Evolutionary conservation across 64 coral and sea anemone species (phyloP), one percentile per base, ranked within the genome.

Genomic region (Actinia tenebrosa): DNA sequence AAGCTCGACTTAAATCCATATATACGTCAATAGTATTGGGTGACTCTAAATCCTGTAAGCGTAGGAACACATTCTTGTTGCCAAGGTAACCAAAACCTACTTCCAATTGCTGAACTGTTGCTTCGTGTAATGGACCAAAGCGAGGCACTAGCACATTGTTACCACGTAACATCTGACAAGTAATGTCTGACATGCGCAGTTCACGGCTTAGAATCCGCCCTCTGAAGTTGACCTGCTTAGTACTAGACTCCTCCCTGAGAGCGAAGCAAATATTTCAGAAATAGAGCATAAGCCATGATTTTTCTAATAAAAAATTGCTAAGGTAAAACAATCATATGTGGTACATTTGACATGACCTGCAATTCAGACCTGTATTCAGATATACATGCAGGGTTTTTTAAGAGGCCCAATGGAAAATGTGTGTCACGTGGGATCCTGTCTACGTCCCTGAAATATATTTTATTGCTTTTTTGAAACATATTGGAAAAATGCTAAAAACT

Each of bases 21-120:
- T 97, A 97, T 25, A 97, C 91, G 85, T 87, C 86, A 26, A 97
- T 80, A 6, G 86, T 80, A 63, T 97, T 97, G 16, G 92, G 80
- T 5, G 94, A 90, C 11, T 86, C 54, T 45, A 96, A 45, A 44
- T 96, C 94, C 86, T 59, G 85, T 17, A 97, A n/a, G 66, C 81
- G 89, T 14, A 93, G 88, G 54, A 90, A 88, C 52, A 96, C 19
- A 44, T 63, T 93, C 43, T 68, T 77, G 83, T 93, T 93, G 9
- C 71, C 86, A 56, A 93, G 84, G 16, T 89, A 72, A 77, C 59
- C 84, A 79, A 90, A 90, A 1, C 88, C 91, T 18, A 93, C 85
- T 63, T 93, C 86, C 60, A 97, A 60, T n/a, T 80, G 69, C 68
- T 97, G 79, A 18, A 93, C 61, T 37, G 69, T 75, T 75, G 84